These are phyloP conservation scores for Actenoides hombroni DNA, from an alignment of 2,113 vertebrate species.

Conservation along the genomic window DNA sequence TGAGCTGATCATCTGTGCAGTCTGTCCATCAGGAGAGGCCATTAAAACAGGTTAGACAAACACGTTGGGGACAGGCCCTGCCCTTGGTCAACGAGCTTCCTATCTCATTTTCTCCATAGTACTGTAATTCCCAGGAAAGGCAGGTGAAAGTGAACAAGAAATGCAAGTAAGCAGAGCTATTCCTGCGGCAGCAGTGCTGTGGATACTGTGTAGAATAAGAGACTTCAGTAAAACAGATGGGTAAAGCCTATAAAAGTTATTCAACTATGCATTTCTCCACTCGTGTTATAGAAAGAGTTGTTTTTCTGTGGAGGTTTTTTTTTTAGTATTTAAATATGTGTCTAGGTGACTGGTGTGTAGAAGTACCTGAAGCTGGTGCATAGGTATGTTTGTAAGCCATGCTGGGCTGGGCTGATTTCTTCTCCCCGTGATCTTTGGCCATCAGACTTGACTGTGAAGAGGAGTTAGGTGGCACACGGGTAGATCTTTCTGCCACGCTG, in stretches of 20 bases:
- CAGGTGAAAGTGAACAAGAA: neutral
- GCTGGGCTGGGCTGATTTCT: neutral
- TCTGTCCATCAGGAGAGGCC: neutral
- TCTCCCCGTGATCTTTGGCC: neutral
- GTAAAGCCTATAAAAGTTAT: neutral
- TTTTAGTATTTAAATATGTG: neutral
- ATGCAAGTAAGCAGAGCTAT: neutral
- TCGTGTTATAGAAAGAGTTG: neutral
- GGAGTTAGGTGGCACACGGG: accelerated
- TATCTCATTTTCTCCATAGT: neutral
- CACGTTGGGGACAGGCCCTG: neutral
- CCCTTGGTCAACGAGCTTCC: neutral
- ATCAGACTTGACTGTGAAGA: neutral
- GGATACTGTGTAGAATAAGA: neutral
- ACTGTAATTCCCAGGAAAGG: neutral
- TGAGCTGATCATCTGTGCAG: slow-evolving; percentile 4
- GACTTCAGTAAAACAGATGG: neutral
- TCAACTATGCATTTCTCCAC: neutral
- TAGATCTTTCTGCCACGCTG: neutral
- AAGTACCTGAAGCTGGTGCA: neutral
- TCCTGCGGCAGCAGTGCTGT: neutral
- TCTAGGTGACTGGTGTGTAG: neutral
- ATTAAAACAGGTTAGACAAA: neutral
- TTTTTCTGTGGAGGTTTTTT: neutral
- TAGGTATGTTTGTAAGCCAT: accelerated